phyloP scores from a whole-genome alignment of 92 coral and sea anemone genomes.

The Palythoa grandis region DNA sequence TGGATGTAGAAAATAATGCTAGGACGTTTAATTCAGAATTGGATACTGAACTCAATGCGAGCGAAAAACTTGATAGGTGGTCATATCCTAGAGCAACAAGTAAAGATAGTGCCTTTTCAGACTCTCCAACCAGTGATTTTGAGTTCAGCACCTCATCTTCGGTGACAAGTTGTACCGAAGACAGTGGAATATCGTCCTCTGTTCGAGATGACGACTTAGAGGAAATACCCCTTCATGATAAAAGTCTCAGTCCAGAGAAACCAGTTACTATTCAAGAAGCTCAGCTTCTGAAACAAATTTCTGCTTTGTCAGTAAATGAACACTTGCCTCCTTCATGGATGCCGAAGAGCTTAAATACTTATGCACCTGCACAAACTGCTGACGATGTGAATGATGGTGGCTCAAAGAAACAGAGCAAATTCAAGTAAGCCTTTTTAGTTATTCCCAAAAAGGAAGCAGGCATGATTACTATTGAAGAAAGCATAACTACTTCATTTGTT shows the following conservation, averaged over 20 bases:
- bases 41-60: slow-evolving; percentile 6
- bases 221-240: slow-evolving; percentile 87
- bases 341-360: slow-evolving; percentile 78
- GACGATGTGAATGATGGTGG: slow-evolving; percentile 18
- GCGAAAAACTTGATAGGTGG: slow-evolving; percentile 27
- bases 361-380: slow-evolving; percentile 62
- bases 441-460: neutral
- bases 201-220: slow-evolving; percentile 96
- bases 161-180: slow-evolving; percentile 88
- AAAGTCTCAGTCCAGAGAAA: slow-evolving; percentile 8
- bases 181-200: slow-evolving; percentile 97
- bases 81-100: slow-evolving; percentile 29
- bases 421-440: slow-evolving; percentile 58
- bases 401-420: slow-evolving; percentile 56
- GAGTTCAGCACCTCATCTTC: slow-evolving; percentile 90
- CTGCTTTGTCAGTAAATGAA: slow-evolving; percentile 69
- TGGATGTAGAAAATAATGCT: neutral
- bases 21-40: neutral
- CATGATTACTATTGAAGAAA: too few relatives aligned
- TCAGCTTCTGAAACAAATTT: slow-evolving; percentile 75
- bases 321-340: slow-evolving; percentile 75
- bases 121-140: slow-evolving; percentile 84
- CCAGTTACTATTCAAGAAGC: slow-evolving; percentile 55
- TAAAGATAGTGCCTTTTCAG: slow-evolving; percentile 71
- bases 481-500: too few relatives aligned